Conservation (phyloP, 2,888 invertebrate genomes). For the Lycaena phlaeas region DNA sequence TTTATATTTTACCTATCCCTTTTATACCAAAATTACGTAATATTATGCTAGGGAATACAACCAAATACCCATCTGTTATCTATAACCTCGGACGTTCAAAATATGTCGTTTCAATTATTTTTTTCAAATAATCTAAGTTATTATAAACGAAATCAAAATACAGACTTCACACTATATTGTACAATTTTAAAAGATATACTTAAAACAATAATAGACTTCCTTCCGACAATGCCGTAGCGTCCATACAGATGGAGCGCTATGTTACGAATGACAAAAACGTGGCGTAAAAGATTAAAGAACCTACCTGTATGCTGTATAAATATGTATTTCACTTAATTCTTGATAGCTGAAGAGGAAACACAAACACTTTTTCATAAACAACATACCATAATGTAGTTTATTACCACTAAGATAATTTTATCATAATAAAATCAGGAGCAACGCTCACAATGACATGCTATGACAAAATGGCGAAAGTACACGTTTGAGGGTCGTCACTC, state of each 20-base stretch:
- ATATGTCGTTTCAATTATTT: too few relatives aligned
- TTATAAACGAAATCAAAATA: too few relatives aligned
- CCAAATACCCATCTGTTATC: too few relatives aligned
- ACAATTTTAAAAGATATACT: too few relatives aligned
- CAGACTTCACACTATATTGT: too few relatives aligned
- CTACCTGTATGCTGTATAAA: slow-evolving; percentile 1
- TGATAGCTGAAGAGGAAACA: neutral
- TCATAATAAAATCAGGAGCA: slow-evolving; percentile 18
- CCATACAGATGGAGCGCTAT: neutral
- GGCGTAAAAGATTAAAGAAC: neutral
- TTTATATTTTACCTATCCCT: too few relatives aligned
- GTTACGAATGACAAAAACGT: neutral
- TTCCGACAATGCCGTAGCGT: neutral
- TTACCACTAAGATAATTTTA: slow-evolving; percentile 16
- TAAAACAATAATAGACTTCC: too few relatives aligned
- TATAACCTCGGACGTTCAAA: too few relatives aligned
- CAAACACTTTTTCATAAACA: slow-evolving; percentile 1
- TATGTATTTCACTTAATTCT: neutral
- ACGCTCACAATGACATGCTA: slow-evolving; percentile 26
- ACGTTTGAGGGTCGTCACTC: slow-evolving; percentile 15
- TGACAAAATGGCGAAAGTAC: slow-evolving; percentile 35
- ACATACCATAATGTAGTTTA: neutral
- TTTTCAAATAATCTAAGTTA: too few relatives aligned
- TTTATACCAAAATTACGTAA: too few relatives aligned
- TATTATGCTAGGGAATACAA: too few relatives aligned